phyloP scores from a whole-genome alignment of 1,140 invertebrate species.

The Drosophila tani region DNA sequence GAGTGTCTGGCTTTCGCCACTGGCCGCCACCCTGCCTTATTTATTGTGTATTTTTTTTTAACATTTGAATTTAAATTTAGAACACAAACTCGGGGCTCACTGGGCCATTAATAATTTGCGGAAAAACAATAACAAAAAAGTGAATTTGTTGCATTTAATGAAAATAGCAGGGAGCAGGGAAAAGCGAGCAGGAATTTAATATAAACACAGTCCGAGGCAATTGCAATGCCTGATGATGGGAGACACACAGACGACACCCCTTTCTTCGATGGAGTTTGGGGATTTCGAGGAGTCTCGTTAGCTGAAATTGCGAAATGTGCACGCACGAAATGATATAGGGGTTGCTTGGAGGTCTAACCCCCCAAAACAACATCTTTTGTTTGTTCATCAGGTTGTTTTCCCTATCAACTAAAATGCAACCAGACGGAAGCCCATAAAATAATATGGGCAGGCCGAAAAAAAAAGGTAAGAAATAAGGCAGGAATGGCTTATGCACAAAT shows the following conservation, averaged over 20 bases:
- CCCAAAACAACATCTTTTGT: slow-evolving; percentile 27
- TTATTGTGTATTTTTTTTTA: slow-evolving; percentile 8
- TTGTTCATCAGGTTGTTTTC: slow-evolving; percentile 67
- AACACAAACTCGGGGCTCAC: slow-evolving; percentile 44
- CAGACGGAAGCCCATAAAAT: slow-evolving; percentile 79
- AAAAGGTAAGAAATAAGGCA: background rate
- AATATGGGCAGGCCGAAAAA: slow-evolving; percentile 56
- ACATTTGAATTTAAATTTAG: slow-evolving; percentile 46
- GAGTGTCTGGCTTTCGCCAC: slow-evolving; percentile 21
- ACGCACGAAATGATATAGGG: slow-evolving; percentile 62
- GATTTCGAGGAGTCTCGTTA: slow-evolving; percentile 65
- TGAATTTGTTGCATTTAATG: slow-evolving; percentile 77
- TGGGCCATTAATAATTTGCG: slow-evolving; percentile 66
- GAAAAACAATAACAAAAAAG: slow-evolving; percentile 41
- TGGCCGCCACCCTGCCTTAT: slow-evolving; percentile 5
- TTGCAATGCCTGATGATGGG: slow-evolving; percentile 52
- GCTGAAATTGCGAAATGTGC: slow-evolving; percentile 78
- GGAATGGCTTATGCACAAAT: slow-evolving; percentile 68
- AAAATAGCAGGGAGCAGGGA: slow-evolving; percentile 51
- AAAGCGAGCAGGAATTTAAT: slow-evolving; percentile 63
- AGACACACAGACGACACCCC: slow-evolving; percentile 37
- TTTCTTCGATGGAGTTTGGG: slow-evolving; percentile 35
- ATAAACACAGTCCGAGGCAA: slow-evolving; percentile 63
- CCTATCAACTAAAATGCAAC: slow-evolving; percentile 74
- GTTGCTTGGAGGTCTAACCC: slow-evolving; percentile 20